Base-by-base conservation (phyloP, 1,140 invertebrate species). In the Hylyphantes graminicola region DNA sequence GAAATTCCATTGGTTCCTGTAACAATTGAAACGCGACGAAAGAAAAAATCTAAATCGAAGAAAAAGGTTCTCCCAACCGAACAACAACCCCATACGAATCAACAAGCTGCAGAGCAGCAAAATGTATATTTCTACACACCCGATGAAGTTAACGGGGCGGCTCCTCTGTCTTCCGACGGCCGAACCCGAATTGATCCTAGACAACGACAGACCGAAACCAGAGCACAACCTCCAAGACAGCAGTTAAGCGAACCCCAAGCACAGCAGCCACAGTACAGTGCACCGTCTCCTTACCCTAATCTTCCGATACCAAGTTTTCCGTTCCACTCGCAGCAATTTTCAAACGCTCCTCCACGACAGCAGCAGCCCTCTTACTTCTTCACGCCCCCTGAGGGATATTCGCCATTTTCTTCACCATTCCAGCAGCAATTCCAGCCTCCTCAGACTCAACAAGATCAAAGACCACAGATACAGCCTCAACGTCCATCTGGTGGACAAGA, bases 71-170 rank as follows among this genome's bases (percentile, higher is more conserved):
- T 57, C 0, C 10, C 73, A 15, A 15, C 68, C 8, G n/a, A 35
- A 35, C 35, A 35, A 5, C 35, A 35, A 35, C 35, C 35, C 35
- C 35, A 35, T 35, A 5, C 35, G 5, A 54, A 80, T 17, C 67
- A 63, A 51, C 61, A 70, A 61, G n/a, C 57, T 55, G 48, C 82
- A 13, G 82, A 85, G 53, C 82, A 85, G 21, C 63, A 54, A 70
- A 85, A 85, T 17, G 64, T 85, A 19, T 85, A 75, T 7, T 77
- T 64, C 21, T 85, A 77, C 19, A 17, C 19, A 21, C 82, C 82
- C n/a, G 54, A 85, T 15, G 51, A 83, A 59, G 12, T 5, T 11
- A 76, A 17, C 12, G 15, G 11, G 8, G 48, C n/a, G 13, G 48
- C 51, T 15, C 63, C 13, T 3, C 17, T 21, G 4, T 10, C 11